Evolutionary conservation across 2,888 invertebrate species (phyloP).

Genomic region (Neoaliturus tenellus): DNA sequence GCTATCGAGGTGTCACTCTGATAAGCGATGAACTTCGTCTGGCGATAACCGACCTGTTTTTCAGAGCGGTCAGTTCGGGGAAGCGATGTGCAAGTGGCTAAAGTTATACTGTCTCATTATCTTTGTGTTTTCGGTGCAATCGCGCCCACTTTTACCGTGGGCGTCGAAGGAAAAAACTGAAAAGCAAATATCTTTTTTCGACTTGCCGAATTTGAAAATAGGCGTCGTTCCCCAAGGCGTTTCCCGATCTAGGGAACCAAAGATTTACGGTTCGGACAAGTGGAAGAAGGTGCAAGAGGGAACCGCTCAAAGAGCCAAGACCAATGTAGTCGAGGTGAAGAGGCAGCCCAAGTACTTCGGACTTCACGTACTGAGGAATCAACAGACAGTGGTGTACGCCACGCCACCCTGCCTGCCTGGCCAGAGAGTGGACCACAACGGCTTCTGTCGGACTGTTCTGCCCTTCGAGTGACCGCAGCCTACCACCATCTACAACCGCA

Average conservation of each 20-base stretch:
- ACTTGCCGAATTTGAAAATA: conserved; percentile 24
- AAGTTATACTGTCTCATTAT: background rate
- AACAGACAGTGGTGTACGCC: background rate
- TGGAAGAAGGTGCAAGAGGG: conserved; percentile 44
- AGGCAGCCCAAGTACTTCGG: conserved; percentile 11
- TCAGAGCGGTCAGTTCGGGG: background rate
- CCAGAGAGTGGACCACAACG: conserved; percentile 7
- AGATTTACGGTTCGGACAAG: conserved; percentile 34
- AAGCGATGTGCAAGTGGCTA: conserved; percentile 42
- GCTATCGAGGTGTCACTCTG: no score
- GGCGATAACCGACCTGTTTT: background rate
- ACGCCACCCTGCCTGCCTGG: conserved; percentile 20
- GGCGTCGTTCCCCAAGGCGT: conserved; percentile 16
- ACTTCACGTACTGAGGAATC: background rate
- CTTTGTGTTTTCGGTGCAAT: background rate
- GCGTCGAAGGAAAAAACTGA: conserved; percentile 1
- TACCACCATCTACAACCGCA: no score
- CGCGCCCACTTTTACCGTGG: background rate
- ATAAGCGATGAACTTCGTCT: background rate
- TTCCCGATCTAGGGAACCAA: background rate
- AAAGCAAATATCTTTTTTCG: conserved; percentile 31
- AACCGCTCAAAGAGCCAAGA: conserved; percentile 19
- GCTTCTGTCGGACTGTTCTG: conserved; percentile 7
- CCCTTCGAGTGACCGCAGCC: background rate
- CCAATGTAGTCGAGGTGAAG: background rate